Base-by-base conservation (phyloP, 2,888 invertebrate genomes). In the Stenodera caucasica region DNA sequence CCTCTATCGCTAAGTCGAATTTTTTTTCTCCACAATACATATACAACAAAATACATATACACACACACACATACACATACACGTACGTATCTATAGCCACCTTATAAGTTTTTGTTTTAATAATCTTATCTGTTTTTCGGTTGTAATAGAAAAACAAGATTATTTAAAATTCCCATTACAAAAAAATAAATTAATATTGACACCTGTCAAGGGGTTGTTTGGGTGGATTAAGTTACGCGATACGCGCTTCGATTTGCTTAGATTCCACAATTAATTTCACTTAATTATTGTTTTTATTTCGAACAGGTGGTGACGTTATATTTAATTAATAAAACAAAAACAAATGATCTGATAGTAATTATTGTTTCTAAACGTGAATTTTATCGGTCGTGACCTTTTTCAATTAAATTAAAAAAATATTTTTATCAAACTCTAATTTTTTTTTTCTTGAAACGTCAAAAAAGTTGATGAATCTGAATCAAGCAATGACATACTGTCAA, bases 331-430 rank as follows among this genome's bases (percentile, higher is more conserved):
- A 8, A 32, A 12, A 45, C 32, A 35, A 56, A 23, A 56, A 30
- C 12, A 50, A 32, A 50, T 21, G 14, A 8, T 45, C 49, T 32
- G 3, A 26, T 50, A 26, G 21, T 51, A 50, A 57, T 56, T 26
- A 51, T 52, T 52, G 40, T 49, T 53, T 53, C 32, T 49, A 35
- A 35, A 21, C 55, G 21, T 37, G 50, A 50, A 51, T 50, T 51
- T 32, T 55, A 59, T 59, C 59, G 59, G 59, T 35, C 59, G 18
- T 55, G 37, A 50, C 14, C 59, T 49, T 49, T 55, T 37, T 26
- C n/a, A n/a, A n/a, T 15, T 40, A 57, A 52, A 57, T 52, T 53
- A 57, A 53, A 57, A 56, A 57, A 53, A 58, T 58, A 58, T 26
- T 26, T 26, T 26, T 26, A 7, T 26, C 7, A 26, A 26, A 26